These are phyloP conservation scores for Lasioglossum leucozonium DNA, from an alignment of 2,888 invertebrate genomes.

Conservation along the genomic window DNA sequence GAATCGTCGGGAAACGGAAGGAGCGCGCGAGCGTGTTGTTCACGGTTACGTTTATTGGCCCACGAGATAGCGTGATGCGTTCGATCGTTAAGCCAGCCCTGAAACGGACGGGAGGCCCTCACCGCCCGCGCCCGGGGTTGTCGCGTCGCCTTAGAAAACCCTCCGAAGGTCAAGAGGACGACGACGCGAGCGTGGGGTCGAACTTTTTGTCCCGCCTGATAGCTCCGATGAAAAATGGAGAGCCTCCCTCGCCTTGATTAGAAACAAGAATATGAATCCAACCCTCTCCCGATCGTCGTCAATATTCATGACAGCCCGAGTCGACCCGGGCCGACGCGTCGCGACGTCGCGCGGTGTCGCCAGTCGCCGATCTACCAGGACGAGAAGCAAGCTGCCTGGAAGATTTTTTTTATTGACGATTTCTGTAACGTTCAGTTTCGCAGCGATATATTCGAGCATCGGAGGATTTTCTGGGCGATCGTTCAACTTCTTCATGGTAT, in stretches of 20 bases:
- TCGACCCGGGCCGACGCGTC: constrained; percentile 8
- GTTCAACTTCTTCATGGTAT: no score
- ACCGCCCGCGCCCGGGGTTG: background rate
- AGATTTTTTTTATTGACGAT: no score
- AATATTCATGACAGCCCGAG: constrained; percentile 63
- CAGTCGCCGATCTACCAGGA: background rate
- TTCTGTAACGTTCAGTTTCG: no score
- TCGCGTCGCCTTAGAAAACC: constrained; percentile 2
- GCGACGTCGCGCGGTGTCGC: background rate
- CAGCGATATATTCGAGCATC: no score
- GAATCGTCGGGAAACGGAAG: constrained; percentile 19
- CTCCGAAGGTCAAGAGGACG: background rate
- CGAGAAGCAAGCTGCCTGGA: no score
- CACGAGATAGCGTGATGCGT: constrained; percentile 70
- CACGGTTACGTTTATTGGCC: constrained; percentile 63
- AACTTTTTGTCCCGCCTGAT: constrained; percentile 64
- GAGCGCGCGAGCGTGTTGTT: constrained; percentile 35
- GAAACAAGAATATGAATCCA: constrained; percentile 71
- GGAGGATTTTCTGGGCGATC: no score
- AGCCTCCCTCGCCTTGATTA: constrained; percentile 64
- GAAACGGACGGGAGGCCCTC: constrained; percentile 45
- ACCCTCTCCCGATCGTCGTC: constrained; percentile 61
- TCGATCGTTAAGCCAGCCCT: constrained; percentile 62
- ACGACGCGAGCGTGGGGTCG: background rate
- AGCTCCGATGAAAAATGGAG: constrained; percentile 70